Percentiles rank a stretch among this genome's conserved stretches.
These are phyloP conservation scores for Chelonus formosanus DNA, from an alignment of 2,888 invertebrate genomes.

Conservation along the genomic window DNA sequence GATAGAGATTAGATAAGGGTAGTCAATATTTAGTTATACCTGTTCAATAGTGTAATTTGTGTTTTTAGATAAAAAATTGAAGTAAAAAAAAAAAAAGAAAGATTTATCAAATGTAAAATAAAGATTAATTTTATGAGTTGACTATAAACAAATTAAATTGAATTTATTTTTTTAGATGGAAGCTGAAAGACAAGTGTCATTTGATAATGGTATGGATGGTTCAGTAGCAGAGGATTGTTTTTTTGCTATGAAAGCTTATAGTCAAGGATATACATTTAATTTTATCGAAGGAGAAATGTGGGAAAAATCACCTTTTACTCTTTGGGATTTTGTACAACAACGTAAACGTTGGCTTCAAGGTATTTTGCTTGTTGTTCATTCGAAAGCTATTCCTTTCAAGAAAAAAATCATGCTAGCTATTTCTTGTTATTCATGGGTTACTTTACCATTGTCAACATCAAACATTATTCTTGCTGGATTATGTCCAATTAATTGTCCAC, in stretches of 20 bases:
- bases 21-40: too few relatives aligned
- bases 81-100: not conserved
- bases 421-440: conserved; percentile 96
- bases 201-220: conserved; percentile 95
- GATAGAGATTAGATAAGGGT: too few relatives aligned
- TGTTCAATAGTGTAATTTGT: too few relatives aligned
- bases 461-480: conserved; percentile 85
- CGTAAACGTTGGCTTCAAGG: conserved; percentile 96
- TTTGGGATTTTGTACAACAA: conserved; percentile 95
- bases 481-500: conserved; percentile 88
- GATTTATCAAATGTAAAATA: not conserved
- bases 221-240: conserved; percentile 98
- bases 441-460: conserved; percentile 90
- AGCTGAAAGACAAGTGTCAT: conserved; percentile 91
- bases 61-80: too few relatives aligned
- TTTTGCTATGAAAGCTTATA: conserved; percentile 95
- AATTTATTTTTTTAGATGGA: conserved; percentile 70
- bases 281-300: conserved; percentile 99
- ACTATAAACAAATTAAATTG: not conserved
- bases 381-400: conserved; percentile 80
- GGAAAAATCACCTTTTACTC: conserved; percentile 95
- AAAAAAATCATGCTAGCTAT: conserved; percentile 85
- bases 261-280: conserved; percentile 90
- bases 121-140: too few relatives aligned
- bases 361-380: conserved; percentile 87